Conservation (phyloP, 2,113 vertebrate species). For the Potamarius usumacintae region DNA sequence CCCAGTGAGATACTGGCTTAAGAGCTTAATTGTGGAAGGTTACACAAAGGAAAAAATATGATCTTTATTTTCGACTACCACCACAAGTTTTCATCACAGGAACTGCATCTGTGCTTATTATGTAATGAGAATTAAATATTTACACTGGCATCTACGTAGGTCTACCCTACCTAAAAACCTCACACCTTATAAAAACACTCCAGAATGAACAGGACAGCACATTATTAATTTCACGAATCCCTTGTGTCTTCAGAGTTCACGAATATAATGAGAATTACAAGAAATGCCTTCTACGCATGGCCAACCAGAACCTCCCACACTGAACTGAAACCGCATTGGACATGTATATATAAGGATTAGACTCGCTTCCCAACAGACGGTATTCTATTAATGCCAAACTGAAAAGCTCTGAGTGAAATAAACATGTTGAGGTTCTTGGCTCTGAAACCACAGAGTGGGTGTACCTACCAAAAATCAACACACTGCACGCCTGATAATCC, state of each 20-base stretch:
- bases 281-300: not conserved
- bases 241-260: not conserved
- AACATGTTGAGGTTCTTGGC: slow-evolving; percentile 49
- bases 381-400: slow-evolving; percentile 42
- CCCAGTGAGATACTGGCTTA: too few species aligned
- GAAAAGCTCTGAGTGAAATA: slow-evolving; percentile 31
- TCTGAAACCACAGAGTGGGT: slow-evolving; percentile 16
- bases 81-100: not conserved
- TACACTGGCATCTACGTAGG: not conserved
- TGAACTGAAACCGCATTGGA: slow-evolving; percentile 6
- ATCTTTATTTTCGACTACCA: not conserved
- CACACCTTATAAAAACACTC: not conserved
- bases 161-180: not conserved
- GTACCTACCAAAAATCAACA: slow-evolving; percentile 42
- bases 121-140: not conserved
- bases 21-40: not conserved
- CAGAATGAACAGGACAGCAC: not conserved
- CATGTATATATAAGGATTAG: slow-evolving; percentile 36
- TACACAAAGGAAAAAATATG: not conserved
- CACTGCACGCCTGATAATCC: slow-evolving; percentile 29
- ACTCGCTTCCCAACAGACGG: slow-evolving; percentile 39
- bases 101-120: not conserved
- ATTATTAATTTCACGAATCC: not conserved
- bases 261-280: not conserved
- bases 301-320: slow-evolving; percentile 36